Evolutionary conservation across 2,113 vertebrate species (phyloP), one percentile per base, ranked within the genome.

Genomic region (Heloderma charlesbogerti): DNA sequence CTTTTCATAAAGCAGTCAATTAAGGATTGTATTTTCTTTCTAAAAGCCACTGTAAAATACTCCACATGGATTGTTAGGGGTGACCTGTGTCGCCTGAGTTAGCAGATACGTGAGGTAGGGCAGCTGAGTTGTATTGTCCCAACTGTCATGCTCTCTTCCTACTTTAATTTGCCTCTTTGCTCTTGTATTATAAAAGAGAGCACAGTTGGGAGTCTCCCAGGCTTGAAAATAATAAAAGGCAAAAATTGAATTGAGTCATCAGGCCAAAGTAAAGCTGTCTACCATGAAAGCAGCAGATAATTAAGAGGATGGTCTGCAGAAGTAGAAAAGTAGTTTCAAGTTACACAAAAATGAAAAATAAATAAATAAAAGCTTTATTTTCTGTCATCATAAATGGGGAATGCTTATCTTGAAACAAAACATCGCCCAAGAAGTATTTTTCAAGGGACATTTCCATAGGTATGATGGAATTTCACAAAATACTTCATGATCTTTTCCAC

Each of bases 51-150:
- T 80, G 63, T 34, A 91, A 94, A 87, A 43, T 6, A 89, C 85
- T 90, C 78, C 40, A 80, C 83, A 84, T 40, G 89, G 63, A 91
- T 1, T 86, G 37, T 93, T 87, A 86, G 84, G 90, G 92, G 86
- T 89, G 45, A 92, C 87, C 92, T 92, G 83, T 77, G 31, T 57
- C 74, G 88, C 94, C 94, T 92, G 82, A 95, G 31, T 29, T 93
- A 43, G 29, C 74, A 92, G 93, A 71, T 51, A 2, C 79, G 29
- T 48, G 79, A 79, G 27, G 82, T 13, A 91, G 1, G 54, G n/a
- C 43, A 74, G 69, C 71, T 67, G 0, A 80, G 0, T 90, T 88
- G 51, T 90, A 29, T 89, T 92, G 72, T 92, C 91, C 84, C n/a
- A 85, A 57, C 20, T 85, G 57, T 85, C 67, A 87, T 57, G 92